Evolutionary conservation across 2,797 vertebrate species (phyloP).

Genomic region (Phyllotis vaccarum): DNA sequence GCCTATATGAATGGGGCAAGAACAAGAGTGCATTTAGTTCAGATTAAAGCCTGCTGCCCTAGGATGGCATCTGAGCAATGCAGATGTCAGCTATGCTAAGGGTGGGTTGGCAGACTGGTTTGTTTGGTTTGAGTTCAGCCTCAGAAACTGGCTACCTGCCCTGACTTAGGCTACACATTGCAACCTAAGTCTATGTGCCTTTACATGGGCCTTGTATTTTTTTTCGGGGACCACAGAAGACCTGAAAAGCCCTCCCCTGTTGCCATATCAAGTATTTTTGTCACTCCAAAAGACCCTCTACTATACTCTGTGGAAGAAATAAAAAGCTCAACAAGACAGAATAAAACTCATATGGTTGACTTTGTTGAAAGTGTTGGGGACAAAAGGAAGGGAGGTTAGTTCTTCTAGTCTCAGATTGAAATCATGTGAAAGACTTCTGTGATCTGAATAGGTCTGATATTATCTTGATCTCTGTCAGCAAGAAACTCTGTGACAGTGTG

Average conservation of each 20-base stretch:
- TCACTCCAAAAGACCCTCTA: not conserved
- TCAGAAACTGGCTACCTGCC: not conserved
- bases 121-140: not conserved
- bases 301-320: not conserved
- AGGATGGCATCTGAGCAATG: not conserved
- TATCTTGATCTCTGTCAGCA: not conserved
- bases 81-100: not conserved
- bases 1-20: not conserved
- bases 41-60: not conserved
- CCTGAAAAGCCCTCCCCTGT: not conserved
- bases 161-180: not conserved
- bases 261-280: not conserved
- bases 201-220: not conserved
- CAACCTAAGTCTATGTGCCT: not conserved
- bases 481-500: not conserved
- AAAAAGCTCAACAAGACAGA: not conserved
- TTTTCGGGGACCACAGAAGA: not conserved
- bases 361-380: not conserved
- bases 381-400: not conserved
- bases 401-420: not conserved
- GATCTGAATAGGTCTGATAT: not conserved
- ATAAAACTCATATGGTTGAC: not conserved
- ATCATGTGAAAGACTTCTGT: not conserved
- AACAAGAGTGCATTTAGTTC: not conserved
- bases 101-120: not conserved